Evolutionary conservation across 2,888 invertebrate genomes (phyloP).

Genomic region (Drosophila flavopinicola): DNA sequence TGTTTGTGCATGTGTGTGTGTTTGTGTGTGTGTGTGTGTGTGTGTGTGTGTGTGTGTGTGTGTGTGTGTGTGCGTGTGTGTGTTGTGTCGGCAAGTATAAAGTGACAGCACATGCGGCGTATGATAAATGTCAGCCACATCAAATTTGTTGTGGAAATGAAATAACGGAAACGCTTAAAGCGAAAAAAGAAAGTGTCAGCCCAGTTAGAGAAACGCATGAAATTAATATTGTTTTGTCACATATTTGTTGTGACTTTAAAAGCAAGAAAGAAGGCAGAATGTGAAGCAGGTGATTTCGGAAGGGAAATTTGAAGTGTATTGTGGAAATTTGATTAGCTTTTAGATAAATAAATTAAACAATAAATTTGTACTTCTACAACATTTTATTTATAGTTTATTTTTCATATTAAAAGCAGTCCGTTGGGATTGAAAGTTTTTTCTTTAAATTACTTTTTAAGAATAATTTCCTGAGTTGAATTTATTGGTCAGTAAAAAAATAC

Average conservation of each 20-base stretch:
- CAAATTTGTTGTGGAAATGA: slow-evolving; percentile 63
- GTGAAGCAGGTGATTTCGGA: no score
- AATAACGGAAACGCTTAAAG: slow-evolving; percentile 54
- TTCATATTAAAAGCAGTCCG: no score
- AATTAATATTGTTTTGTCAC: background rate
- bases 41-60: slow-evolving; percentile 4
- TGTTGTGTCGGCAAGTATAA: slow-evolving; percentile 1
- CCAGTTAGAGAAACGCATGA: background rate
- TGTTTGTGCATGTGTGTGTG: slow-evolving; percentile 11
- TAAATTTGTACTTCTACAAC: no score
- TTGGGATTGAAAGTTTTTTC: no score
- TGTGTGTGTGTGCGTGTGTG: slow-evolving; percentile 15
- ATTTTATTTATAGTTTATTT: no score
- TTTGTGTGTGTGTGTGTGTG: slow-evolving; percentile 7
- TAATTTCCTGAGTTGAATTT: no score
- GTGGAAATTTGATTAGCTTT: no score
- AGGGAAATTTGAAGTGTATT: no score
- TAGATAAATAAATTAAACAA: no score
- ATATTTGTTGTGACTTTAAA: background rate
- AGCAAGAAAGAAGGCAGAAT: background rate
- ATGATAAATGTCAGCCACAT: slow-evolving; percentile 66
- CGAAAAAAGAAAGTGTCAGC: background rate
- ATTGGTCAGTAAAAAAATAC: no score
- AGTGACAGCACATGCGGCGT: slow-evolving; percentile 50
- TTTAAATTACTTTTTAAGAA: no score